Evolutionary conservation across 2,113 vertebrate genomes (phyloP).

Genomic region (Cinclus mexicanus): DNA sequence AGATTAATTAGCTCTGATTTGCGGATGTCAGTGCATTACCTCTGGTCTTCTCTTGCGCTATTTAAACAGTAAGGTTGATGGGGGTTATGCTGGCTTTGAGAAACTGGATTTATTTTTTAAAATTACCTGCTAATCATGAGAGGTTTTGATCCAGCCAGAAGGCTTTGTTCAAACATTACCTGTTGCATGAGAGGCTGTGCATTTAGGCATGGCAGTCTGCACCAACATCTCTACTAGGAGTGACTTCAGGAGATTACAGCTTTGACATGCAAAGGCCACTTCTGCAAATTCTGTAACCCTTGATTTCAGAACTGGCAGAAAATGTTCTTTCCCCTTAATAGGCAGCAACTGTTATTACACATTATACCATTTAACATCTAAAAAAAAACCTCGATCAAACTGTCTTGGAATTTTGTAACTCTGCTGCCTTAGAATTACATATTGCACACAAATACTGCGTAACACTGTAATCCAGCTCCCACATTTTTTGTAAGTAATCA

Average conservation of each 20-base stretch:
- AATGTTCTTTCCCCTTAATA: neutral
- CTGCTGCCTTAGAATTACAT: neutral
- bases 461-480: neutral
- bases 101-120: neutral
- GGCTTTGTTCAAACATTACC: neutral
- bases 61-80: neutral
- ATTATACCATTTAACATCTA: neutral
- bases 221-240: neutral
- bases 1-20: neutral
- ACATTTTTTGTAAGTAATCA: neutral
- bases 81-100: neutral
- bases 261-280: neutral
- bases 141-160: neutral
- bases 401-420: neutral
- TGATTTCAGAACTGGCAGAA: neutral
- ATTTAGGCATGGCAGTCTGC: neutral
- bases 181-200: neutral
- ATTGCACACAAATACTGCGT: neutral
- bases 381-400: neutral
- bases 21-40: neutral
- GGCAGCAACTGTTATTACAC: neutral
- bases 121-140: neutral
- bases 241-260: neutral
- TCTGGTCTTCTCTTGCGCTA: neutral
- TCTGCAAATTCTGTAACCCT: neutral